These are phyloP conservation scores for Biston betularia DNA, from an alignment of 2,888 invertebrate genomes.

Conservation along the genomic window DNA sequence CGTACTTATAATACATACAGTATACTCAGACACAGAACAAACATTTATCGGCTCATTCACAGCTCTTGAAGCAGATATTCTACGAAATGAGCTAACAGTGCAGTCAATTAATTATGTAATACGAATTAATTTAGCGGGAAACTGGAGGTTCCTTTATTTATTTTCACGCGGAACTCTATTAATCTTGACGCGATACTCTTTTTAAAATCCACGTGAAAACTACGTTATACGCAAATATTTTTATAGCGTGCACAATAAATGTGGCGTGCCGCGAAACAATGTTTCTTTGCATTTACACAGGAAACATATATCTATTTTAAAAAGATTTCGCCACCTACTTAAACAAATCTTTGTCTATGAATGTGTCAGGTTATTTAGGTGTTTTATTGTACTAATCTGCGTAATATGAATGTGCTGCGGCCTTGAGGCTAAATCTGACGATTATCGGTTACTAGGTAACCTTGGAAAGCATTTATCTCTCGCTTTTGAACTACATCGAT, in stretches of 20 bases:
- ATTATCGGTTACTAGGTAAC: conserved; percentile 21
- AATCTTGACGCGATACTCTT: conserved; percentile 1
- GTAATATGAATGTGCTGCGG: conserved; percentile 1
- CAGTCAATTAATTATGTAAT: not conserved
- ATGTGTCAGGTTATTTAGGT: conserved; percentile 28
- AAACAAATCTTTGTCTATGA: conserved; percentile 21
- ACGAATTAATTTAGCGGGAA: not conserved
- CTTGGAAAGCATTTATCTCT: conserved; percentile 8
- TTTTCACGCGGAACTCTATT: conserved; percentile 10
- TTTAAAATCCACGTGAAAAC: conserved; percentile 11
- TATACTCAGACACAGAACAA: too few species aligned
- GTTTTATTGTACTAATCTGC: conserved; percentile 12
- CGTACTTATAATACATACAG: too few species aligned
- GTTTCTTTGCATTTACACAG: conserved; percentile 21
- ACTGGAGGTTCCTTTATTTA: not conserved
- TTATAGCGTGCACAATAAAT: conserved; percentile 26
- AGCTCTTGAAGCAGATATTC: too few species aligned
- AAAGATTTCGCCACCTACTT: conserved; percentile 23
- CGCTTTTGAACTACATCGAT: not conserved
- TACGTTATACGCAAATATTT: conserved; percentile 26
- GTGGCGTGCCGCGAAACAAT: conserved; percentile 27
- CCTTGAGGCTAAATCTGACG: conserved; percentile 16
- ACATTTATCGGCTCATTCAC: too few species aligned
- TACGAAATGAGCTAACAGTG: too few species aligned
- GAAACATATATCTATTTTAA: conserved; percentile 30